Percentiles rank a stretch among this genome's conserved stretches.
These are phyloP conservation scores for Stegana nigrithorax DNA, from an alignment of 2,888 invertebrate species.

Conservation along the genomic window DNA sequence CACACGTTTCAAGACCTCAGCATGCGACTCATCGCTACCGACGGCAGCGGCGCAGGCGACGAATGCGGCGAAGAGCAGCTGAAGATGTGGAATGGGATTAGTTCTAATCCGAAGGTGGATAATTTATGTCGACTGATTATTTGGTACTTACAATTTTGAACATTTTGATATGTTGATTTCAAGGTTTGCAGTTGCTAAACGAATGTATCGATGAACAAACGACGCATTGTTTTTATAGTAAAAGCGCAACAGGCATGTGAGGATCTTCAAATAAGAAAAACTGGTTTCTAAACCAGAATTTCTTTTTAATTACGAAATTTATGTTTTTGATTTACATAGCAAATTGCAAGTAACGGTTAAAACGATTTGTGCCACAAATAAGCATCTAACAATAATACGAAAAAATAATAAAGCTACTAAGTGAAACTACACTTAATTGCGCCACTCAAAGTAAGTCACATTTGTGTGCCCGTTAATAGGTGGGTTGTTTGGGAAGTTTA, in stretches of 20 bases:
- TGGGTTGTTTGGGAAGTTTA: too few species aligned
- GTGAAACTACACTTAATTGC: too few species aligned
- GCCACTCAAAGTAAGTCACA: too few species aligned
- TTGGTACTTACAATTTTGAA: constrained; percentile 45
- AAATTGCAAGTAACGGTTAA: too few species aligned
- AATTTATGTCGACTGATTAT: not conserved
- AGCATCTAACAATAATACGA: too few species aligned
- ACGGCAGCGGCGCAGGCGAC: constrained; percentile 42
- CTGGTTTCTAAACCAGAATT: not conserved
- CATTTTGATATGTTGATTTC: constrained; percentile 35
- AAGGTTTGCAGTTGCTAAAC: not conserved
- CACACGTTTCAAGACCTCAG: constrained; percentile 22
- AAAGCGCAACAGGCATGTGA: not conserved
- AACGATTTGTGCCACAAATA: too few species aligned
- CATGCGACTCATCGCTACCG: constrained; percentile 32
- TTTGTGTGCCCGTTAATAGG: too few species aligned
- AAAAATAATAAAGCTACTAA: too few species aligned
- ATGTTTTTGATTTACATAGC: too few species aligned
- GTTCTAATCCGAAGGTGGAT: constrained; percentile 8
- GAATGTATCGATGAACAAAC: not conserved
- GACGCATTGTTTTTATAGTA: not conserved
- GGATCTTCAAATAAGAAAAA: not conserved
- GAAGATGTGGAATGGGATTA: not conserved
- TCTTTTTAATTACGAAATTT: too few species aligned
- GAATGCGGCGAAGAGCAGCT: constrained; percentile 21